phyloP scores from a whole-genome alignment of 1,140 invertebrate genomes.

The Pemphigus obesinymphae region DNA sequence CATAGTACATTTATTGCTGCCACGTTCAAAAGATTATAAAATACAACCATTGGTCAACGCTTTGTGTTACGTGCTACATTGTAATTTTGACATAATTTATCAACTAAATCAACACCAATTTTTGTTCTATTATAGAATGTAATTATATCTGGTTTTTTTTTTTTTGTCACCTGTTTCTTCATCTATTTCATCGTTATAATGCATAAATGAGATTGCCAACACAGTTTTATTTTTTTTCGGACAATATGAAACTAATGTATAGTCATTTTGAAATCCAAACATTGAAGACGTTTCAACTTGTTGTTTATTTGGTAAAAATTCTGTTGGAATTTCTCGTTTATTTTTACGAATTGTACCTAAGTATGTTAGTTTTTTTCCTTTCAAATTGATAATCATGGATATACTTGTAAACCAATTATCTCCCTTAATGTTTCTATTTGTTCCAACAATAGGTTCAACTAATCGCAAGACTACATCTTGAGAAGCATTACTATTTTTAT shows the following conservation, averaged over 20 bases:
- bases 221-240: slow-evolving; percentile 47
- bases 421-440: slow-evolving; percentile 47
- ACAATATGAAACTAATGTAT: slow-evolving; percentile 41
- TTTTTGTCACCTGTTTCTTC: too few species aligned
- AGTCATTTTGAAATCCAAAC: slow-evolving; percentile 4
- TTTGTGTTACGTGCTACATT: too few species aligned
- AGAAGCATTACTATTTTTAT: neutral
- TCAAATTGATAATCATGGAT: slow-evolving; percentile 47
- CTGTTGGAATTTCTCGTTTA: slow-evolving; percentile 45
- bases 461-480: neutral
- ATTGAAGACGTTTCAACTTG: neutral
- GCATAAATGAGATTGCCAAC: too few species aligned
- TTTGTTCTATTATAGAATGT: too few species aligned
- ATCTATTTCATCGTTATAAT: too few species aligned
- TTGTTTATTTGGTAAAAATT: slow-evolving; percentile 46
- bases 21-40: too few species aligned
- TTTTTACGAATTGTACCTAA: slow-evolving; percentile 51
- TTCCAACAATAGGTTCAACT: too few species aligned
- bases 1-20: too few species aligned
- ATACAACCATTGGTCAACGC: too few species aligned
- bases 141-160: too few species aligned
- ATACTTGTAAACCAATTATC: slow-evolving; percentile 51
- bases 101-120: too few species aligned
- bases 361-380: slow-evolving; percentile 23
- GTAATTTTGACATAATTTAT: too few species aligned